Evolutionary conservation across 2,113 vertebrate genomes (phyloP).

Genomic region (Cinclus cinclus): DNA sequence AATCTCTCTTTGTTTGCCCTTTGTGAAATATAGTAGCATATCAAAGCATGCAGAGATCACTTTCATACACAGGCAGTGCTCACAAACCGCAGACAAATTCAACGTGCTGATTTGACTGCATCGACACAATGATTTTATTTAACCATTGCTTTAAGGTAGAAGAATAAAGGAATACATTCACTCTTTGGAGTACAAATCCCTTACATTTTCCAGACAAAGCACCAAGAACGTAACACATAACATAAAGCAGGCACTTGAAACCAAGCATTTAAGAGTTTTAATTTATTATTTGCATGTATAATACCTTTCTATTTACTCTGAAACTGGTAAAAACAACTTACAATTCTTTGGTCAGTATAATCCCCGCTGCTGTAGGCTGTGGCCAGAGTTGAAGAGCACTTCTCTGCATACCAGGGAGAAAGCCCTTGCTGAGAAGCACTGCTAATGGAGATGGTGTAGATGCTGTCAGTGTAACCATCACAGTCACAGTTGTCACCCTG

Average conservation of each 20-base stretch:
- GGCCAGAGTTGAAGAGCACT: slow-evolving; percentile 96
- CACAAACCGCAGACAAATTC: not conserved
- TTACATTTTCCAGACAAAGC: not conserved
- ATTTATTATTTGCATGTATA: not conserved
- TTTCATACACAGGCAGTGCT: not conserved
- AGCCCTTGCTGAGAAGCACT: slow-evolving; percentile 96
- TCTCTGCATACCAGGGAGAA: slow-evolving; percentile 98
- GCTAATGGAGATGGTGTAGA: slow-evolving; percentile 98
- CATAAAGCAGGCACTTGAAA: not conserved
- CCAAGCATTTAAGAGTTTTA: not conserved
- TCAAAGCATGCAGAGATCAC: not conserved
- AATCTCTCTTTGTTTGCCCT: not conserved
- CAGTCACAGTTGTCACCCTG: slow-evolving; percentile 98
- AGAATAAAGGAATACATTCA: not conserved
- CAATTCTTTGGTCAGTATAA: slow-evolving; percentile 97
- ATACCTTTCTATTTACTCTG: not conserved
- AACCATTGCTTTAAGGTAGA: not conserved
- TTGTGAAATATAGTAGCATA: not conserved
- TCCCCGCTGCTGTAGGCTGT: slow-evolving; percentile 98
- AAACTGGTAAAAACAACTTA: slow-evolving; percentile 73
- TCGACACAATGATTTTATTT: rapidly evolving
- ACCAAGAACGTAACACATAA: not conserved
- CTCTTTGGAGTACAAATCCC: not conserved
- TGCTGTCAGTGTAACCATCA: slow-evolving; percentile 97
- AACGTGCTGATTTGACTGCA: not conserved